A percentile compares a stretch with the other conserved stretches of the same genome.
These are phyloP conservation scores for Drosophila limbata DNA, from an alignment of 2,888 invertebrate species.

Conservation along the genomic window DNA sequence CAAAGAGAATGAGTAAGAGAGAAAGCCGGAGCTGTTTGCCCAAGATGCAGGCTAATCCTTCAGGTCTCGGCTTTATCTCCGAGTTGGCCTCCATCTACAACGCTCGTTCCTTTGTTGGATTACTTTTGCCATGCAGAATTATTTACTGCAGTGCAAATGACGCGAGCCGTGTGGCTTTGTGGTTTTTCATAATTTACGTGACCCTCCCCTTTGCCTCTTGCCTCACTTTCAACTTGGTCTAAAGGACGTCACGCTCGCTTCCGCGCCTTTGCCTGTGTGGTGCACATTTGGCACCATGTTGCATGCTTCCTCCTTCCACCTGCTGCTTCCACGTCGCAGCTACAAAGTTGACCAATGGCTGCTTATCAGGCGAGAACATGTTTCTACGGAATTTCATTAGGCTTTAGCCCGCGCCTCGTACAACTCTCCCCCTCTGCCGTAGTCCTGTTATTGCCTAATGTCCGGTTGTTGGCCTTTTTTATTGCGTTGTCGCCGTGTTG, in stretches of 20 bases:
- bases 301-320: constrained; percentile 44
- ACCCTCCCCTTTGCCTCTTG: neutral
- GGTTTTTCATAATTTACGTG: constrained; percentile 63
- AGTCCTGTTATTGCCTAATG: constrained; percentile 53
- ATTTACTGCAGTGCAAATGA: constrained; percentile 75
- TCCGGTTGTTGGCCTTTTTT: constrained; percentile 66
- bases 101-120: neutral
- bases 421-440: constrained; percentile 1
- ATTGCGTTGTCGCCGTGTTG: constrained; percentile 54
- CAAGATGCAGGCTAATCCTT: constrained; percentile 47
- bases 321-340: constrained; percentile 10
- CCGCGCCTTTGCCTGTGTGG: constrained; percentile 65
- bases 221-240: constrained; percentile 1
- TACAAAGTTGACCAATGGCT: constrained; percentile 73
- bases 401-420: constrained; percentile 28
- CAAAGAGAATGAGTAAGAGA: neutral
- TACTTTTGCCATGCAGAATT: constrained; percentile 54
- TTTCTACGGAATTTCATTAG: constrained; percentile 77
- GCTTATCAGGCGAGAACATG: constrained; percentile 83
- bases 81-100: constrained; percentile 12
- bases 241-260: constrained; percentile 68
- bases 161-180: constrained; percentile 59
- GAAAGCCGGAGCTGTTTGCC: constrained; percentile 5
- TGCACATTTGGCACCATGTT: constrained; percentile 69
- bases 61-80: constrained; percentile 12